Evolutionary conservation across 2,888 invertebrate genomes (phyloP).

Genomic region (Enchytraeus crypticus): DNA sequence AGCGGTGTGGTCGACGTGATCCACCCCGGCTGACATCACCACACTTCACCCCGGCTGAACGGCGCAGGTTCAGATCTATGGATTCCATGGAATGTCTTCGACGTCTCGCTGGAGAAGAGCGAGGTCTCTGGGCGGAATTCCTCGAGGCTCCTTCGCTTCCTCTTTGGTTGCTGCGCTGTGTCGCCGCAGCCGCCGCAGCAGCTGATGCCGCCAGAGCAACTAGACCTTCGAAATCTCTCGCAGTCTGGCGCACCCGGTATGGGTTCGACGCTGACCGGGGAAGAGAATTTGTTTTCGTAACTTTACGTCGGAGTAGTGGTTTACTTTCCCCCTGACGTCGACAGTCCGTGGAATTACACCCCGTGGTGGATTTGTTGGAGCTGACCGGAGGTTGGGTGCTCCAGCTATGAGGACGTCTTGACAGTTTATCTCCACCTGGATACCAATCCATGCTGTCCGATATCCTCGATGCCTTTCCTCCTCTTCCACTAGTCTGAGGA

Average conservation of each 20-base stretch:
- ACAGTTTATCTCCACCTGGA: neutral
- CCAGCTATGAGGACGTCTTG: neutral
- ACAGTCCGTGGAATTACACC: neutral
- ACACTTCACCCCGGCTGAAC: neutral
- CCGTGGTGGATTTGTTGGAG: neutral
- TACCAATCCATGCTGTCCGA: neutral
- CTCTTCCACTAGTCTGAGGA: too few species aligned
- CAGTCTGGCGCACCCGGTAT: neutral
- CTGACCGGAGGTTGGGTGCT: neutral
- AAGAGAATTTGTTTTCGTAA: neutral
- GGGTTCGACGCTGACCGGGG: neutral
- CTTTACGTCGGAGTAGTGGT: neutral
- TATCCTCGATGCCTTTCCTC: neutral
- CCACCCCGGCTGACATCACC: neutral
- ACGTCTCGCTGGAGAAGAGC: neutral
- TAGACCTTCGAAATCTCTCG: neutral
- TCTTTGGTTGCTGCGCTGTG: too few species aligned
- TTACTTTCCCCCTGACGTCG: too few species aligned
- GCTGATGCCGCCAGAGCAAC: neutral
- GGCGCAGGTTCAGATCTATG: neutral
- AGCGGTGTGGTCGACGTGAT: constrained; percentile 10
- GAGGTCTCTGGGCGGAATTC: neutral
- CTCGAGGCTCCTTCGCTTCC: too few species aligned
- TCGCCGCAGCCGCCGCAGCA: neutral
- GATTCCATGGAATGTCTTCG: constrained; percentile 1